These are phyloP conservation scores for Paedocypris sp. DNA, from an alignment of 2,113 vertebrate species.

Conservation along the genomic window DNA sequence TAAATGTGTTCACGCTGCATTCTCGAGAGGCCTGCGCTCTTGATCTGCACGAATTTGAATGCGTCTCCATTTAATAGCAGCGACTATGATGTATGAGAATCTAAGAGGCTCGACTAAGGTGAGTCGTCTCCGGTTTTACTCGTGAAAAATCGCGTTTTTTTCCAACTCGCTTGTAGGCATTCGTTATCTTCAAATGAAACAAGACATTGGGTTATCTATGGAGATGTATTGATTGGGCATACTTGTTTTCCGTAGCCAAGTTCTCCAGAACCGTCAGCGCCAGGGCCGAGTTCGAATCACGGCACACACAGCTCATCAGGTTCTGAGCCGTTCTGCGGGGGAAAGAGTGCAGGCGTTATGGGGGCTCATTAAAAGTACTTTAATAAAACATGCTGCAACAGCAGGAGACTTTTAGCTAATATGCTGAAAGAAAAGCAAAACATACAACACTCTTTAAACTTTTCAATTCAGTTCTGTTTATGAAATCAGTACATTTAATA, in stretches of 20 bases:
- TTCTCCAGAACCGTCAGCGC: conserved; percentile 62
- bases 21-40: neutral
- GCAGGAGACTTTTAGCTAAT: conserved; percentile 2
- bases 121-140: conserved; percentile 1
- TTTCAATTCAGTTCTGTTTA: no score
- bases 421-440: neutral
- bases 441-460: neutral
- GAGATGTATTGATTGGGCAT: conserved; percentile 28
- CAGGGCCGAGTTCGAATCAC: conserved; percentile 40
- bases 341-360: neutral
- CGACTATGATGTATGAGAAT: conserved; percentile 19
- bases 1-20: conserved; percentile 2
- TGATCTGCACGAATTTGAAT: conserved; percentile 22
- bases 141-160: neutral
- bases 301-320: conserved; percentile 58
- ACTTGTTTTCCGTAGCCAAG: conserved; percentile 69
- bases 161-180: neutral
- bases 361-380: neutral
- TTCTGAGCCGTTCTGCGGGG: conserved; percentile 66
- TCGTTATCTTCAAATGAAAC: neutral
- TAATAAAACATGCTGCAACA: conserved; percentile 7
- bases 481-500: no score
- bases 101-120: conserved; percentile 6
- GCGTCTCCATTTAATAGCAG: conserved; percentile 25
- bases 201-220: neutral